phyloP scores from a whole-genome alignment of 1,140 invertebrate species.

The Zaprionus camerounensis region DNA sequence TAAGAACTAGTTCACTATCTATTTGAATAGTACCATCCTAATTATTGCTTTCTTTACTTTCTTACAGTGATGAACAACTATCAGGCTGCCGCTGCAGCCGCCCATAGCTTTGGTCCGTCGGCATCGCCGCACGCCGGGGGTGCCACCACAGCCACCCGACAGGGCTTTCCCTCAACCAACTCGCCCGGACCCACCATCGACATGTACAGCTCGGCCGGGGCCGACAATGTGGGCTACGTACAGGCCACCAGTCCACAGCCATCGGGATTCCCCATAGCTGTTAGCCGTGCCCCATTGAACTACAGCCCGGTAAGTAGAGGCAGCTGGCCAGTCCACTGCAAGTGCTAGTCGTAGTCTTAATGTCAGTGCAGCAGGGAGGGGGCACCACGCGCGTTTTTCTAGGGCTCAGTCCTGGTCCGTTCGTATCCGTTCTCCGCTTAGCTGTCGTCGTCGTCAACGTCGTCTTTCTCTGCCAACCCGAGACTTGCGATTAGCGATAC shows the following conservation, averaged over 20 bases:
- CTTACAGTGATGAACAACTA: conserved; percentile 97
- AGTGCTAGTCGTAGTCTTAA: neutral
- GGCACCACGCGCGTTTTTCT: neutral
- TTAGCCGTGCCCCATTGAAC: conserved; percentile 94
- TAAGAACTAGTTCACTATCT: neutral
- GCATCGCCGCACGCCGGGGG: conserved; percentile 85
- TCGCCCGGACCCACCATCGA: conserved; percentile 94
- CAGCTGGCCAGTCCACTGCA: neutral
- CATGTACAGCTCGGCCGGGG: conserved; percentile 93
- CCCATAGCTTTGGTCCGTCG: conserved; percentile 88
- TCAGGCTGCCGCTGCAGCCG: conserved; percentile 91
- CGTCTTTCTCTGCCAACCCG: neutral
- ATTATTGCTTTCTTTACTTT: neutral
- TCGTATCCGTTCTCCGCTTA: neutral
- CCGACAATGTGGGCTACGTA: conserved; percentile 95
- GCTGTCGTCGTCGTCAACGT: neutral
- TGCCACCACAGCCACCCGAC: conserved; percentile 88
- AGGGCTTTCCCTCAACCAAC: conserved; percentile 93
- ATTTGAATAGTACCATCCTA: neutral
- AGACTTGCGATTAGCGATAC: neutral
- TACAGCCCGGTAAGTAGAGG: conserved; percentile 92
- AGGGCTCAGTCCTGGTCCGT: neutral
- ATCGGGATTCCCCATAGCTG: conserved; percentile 94
- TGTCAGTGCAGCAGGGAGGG: neutral
- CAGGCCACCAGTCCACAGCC: conserved; percentile 96